A percentile compares a stretch with the other conserved stretches of the same genome.
phyloP scores from a whole-genome alignment of 2,113 vertebrate species.

The Lipophrys pholis region DNA sequence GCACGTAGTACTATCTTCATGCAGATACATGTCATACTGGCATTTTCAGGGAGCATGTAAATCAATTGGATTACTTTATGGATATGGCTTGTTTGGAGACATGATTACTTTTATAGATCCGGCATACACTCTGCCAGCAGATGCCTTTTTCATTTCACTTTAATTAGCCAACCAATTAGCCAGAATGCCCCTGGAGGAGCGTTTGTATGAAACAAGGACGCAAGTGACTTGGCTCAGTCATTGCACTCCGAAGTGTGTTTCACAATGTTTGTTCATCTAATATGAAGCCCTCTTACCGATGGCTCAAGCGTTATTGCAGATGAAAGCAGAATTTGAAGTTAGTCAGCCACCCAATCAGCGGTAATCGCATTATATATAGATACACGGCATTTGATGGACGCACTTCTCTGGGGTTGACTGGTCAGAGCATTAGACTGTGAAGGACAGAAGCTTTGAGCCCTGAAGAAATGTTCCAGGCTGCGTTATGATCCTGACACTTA shows the following conservation, averaged over 20 bases:
- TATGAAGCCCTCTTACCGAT: conserved; percentile 27
- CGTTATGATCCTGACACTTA: too few relatives aligned
- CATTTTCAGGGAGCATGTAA: conserved; percentile 28
- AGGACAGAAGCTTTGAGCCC: too few relatives aligned
- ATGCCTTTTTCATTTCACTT: conserved; percentile 60
- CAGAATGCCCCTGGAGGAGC: conserved; percentile 56
- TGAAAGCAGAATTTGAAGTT: conserved; percentile 44
- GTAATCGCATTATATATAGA: not conserved
- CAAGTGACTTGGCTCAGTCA: conserved; percentile 45
- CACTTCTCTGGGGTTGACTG: too few relatives aligned
- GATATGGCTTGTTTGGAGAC: conserved; percentile 47
- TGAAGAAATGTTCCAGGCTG: too few relatives aligned
- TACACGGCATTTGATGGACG: conserved; percentile 4
- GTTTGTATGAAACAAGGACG: conserved; percentile 21
- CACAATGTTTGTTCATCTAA: conserved; percentile 54
- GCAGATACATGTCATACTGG: conserved; percentile 18
- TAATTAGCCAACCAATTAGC: conserved; percentile 76
- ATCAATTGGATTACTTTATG: conserved; percentile 61
- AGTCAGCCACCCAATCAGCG: not conserved
- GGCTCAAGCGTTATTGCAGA: conserved; percentile 34
- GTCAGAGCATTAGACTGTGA: too few relatives aligned
- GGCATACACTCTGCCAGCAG: conserved; percentile 28
- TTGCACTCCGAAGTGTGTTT: conserved; percentile 22
- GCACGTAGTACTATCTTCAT: not conserved
- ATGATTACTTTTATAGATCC: conserved; percentile 71